Evolutionary conservation across 2,113 vertebrate genomes (phyloP).

Genomic region (Poeciliopsis retropinna): DNA sequence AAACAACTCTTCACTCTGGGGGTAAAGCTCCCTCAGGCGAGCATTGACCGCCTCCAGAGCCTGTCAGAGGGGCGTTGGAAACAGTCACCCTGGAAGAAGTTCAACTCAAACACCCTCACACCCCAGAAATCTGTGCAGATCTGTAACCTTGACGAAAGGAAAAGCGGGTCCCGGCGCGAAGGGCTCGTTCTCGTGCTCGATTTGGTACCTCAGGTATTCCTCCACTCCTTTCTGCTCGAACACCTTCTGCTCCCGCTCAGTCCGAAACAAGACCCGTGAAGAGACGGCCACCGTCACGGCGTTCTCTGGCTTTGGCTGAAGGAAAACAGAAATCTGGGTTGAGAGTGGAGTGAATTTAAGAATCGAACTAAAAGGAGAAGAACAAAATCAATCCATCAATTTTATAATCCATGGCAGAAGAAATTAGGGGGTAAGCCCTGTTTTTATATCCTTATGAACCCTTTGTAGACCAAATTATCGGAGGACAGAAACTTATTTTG

Average conservation of each 20-base stretch:
- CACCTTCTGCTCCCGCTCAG: conserved; percentile 93
- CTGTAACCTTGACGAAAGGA: conserved; percentile 90
- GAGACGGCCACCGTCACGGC: conserved; percentile 96
- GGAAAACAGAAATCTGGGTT: not conserved
- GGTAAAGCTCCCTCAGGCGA: conserved; percentile 88
- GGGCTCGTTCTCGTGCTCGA: conserved; percentile 94
- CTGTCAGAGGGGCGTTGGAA: conserved; percentile 65
- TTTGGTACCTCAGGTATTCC: conserved; percentile 92
- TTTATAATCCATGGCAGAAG: not conserved
- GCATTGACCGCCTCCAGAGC: conserved; percentile 92
- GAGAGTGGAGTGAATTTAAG: not conserved
- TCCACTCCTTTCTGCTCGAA: conserved; percentile 90
- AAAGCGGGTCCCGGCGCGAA: conserved; percentile 93
- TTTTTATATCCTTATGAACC: not conserved
- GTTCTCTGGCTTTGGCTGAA: conserved; percentile 92
- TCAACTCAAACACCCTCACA: not conserved
- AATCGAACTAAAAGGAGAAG: not conserved
- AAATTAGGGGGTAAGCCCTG: not conserved
- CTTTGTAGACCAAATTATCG: not conserved
- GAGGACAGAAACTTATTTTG: too few species aligned
- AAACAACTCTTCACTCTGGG: conserved; percentile 92
- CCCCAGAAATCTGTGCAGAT: not conserved
- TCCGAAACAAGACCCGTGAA: conserved; percentile 92
- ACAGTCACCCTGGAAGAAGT: not conserved
- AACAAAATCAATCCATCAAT: not conserved